A percentile compares a stretch with the other conserved stretches of the same genome.
phyloP scores from a whole-genome alignment of 2,888 invertebrate species.

The Dryomyza anilis region DNA sequence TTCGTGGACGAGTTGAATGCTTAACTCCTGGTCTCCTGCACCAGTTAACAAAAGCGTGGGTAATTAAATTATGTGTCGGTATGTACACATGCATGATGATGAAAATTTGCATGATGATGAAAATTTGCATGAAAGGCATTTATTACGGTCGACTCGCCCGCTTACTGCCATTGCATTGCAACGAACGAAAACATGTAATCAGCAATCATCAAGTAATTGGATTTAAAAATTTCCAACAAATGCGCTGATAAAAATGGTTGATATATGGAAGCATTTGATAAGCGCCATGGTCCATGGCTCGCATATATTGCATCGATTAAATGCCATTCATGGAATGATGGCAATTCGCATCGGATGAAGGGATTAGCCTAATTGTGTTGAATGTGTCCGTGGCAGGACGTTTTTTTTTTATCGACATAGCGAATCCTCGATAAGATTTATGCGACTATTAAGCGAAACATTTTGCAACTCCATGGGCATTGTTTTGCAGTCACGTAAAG shows the following conservation, averaged over 20 bases:
- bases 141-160: neutral
- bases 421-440: neutral
- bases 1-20: neutral
- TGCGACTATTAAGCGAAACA: neutral
- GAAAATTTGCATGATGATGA: neutral
- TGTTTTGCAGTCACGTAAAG: conserved; percentile 9
- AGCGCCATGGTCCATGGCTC: neutral
- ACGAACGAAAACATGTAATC: neutral
- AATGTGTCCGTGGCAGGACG: no score
- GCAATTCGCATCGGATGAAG: neutral
- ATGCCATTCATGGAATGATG: neutral
- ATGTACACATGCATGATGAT: neutral
- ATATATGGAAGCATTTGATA: no score
- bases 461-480: neutral
- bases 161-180: neutral
- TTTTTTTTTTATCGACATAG: no score
- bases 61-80: neutral
- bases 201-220: neutral
- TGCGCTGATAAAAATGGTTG: neutral
- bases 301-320: neutral
- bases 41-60: neutral
- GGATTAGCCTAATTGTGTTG: conserved; percentile 8
- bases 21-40: neutral
- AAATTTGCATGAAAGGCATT: neutral
- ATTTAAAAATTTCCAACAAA: conserved; percentile 1